Evolutionary conservation across 2,113 vertebrate genomes (phyloP), one percentile per base, ranked within the genome.

Genomic region (Daboia siamensis): DNA sequence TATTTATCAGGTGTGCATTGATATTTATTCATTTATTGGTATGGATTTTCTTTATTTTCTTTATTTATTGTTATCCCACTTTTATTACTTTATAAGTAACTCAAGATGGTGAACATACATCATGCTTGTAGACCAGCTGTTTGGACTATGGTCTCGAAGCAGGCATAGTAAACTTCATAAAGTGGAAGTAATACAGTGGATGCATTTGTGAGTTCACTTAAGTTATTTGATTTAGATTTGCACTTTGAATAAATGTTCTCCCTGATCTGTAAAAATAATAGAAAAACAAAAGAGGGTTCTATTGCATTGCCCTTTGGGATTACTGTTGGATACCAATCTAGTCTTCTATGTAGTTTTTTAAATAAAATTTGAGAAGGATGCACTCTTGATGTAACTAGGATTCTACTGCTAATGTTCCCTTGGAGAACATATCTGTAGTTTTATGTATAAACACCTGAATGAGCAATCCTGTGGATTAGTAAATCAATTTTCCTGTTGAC

Each of bases 401-500:
- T 92, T 92, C 93, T 39, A 0, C 0, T 55, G 57, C 90, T 92
- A 93, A 51, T 92, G 93, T 57, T 57, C 55, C 44, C 3, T 57
- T 93, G 23, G 86, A 87, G 3, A 48, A 80, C 17, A 80, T 44
- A n/a, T n/a, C 7, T 87, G 86, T 33, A 87, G 17, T 5, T 90
- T n/a, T n/a, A 69, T 56, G 51, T 51, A 1, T 87, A 84, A 91
- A 89, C 93, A 92, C n/a, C 39, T 87, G 64, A 7, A 48, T 61
- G 93, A 0, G 0, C 48, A 84, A 52, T 95, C 94, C 90, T 87
- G 0, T 59, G 89, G 92, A 46, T 33, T 5, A 57, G 93, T 39
- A 54, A 96, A 95, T 94, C 17, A 92, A 86, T 94, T 94, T 93
- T 96, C 95, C 92, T 95, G 93, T 95, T 96, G 94, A 96, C 94